Percentiles rank a stretch among this genome's conserved stretches.
These are phyloP conservation scores for Eupithecia vulgata DNA, from an alignment of 2,888 invertebrate species.

Conservation along the genomic window DNA sequence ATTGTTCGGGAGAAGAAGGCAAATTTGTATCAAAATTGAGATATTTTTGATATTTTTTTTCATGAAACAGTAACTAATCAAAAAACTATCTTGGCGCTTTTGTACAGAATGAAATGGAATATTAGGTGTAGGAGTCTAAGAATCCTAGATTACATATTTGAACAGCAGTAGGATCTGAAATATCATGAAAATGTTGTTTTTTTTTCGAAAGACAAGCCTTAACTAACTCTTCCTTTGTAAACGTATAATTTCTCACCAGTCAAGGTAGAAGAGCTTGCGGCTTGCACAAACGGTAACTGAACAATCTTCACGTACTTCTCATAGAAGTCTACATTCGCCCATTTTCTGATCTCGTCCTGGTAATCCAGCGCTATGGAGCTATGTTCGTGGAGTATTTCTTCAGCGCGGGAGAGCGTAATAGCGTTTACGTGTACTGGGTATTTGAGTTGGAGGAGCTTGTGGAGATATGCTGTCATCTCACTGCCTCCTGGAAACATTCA, in stretches of 20 bases:
- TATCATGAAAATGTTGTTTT: no score
- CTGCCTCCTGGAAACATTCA: conserved; percentile 85
- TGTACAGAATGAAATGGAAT: no score
- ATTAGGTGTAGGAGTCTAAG: no score
- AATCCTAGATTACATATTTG: no score
- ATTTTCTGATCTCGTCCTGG: conserved; percentile 89
- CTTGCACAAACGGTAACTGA: conserved; percentile 92
- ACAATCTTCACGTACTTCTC: conserved; percentile 92
- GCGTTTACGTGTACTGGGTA: conserved; percentile 96
- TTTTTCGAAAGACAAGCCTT: no score
- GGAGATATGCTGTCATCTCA: conserved; percentile 93
- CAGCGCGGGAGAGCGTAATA: conserved; percentile 93
- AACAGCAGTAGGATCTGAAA: no score
- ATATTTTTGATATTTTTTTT: no score
- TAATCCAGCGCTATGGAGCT: conserved; percentile 92
- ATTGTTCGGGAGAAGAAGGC: no score
- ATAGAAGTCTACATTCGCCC: conserved; percentile 92
- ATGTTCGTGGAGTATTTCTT: conserved; percentile 93
- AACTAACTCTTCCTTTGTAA: no score
- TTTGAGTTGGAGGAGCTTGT: conserved; percentile 94
- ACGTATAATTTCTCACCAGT: conserved; percentile 80
- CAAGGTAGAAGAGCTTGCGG: conserved; percentile 85
- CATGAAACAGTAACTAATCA: no score
- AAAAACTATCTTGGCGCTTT: no score
- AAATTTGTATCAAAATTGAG: no score